These are phyloP conservation scores for Agrilus planipennis DNA, from an alignment of 1,140 invertebrate genomes.

Conservation along the genomic window DNA sequence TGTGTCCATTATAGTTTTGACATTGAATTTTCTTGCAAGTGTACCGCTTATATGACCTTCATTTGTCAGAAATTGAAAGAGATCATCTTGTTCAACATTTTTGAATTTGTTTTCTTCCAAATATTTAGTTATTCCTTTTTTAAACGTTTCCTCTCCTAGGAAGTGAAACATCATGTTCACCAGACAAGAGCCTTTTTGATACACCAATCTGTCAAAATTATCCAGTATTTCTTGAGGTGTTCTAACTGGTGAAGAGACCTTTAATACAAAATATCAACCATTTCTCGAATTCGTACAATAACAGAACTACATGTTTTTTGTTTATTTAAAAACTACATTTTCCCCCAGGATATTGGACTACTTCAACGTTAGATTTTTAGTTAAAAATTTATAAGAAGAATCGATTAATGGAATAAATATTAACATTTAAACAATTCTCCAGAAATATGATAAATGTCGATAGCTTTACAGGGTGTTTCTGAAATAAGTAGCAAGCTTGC, in stretches of 20 bases:
- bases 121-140: conserved; percentile 55
- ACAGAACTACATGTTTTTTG: no score
- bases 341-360: neutral
- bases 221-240: conserved; percentile 70
- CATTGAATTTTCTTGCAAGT: conserved; percentile 42
- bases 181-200: conserved; percentile 69
- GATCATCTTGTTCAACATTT: conserved; percentile 71
- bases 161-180: conserved; percentile 85
- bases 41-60: conserved; percentile 38
- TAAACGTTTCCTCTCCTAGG: conserved; percentile 62
- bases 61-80: conserved; percentile 63
- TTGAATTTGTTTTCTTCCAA: conserved; percentile 47
- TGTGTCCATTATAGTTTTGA: conserved; percentile 62
- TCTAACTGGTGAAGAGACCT: conserved; percentile 47
- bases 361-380: neutral
- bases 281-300: no score
- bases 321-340: no score
- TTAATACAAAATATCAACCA: conserved; percentile 11
- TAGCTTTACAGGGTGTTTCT: no score
- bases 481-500: no score
- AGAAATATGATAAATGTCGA: no score
- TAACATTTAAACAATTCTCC: no score
- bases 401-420: no score
- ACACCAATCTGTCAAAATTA: conserved; percentile 84
- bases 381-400: no score